Percentiles rank a stretch among this genome's conserved stretches.
phyloP scores from a whole-genome alignment of 2,113 vertebrate genomes.

The Callorhinus ursinus region DNA sequence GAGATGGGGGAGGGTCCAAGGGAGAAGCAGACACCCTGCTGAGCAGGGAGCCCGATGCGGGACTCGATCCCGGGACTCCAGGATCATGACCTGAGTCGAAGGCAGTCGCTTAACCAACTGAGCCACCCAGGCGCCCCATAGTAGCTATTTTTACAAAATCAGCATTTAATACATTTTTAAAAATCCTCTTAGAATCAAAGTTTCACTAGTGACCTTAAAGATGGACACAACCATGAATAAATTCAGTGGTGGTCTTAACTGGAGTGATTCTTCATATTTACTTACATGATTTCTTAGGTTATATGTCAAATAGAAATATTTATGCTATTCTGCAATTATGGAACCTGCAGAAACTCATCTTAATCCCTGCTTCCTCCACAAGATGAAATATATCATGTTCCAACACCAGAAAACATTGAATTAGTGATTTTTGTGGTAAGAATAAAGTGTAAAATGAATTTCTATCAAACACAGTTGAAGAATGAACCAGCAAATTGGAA shows the following conservation, averaged over 20 bases:
- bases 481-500: neutral
- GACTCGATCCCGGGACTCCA: too few species aligned
- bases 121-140: too few species aligned
- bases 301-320: neutral
- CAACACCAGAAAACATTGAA: neutral
- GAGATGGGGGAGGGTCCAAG: too few species aligned
- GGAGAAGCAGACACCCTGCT: too few species aligned
- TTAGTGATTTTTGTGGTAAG: neutral
- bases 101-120: too few species aligned
- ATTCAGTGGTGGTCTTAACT: neutral
- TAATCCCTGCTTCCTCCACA: neutral
- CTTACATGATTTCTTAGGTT: neutral
- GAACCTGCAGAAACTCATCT: neutral
- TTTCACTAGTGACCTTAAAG: neutral
- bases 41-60: too few species aligned
- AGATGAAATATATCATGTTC: neutral
- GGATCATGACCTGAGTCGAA: too few species aligned
- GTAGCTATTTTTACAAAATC: neutral
- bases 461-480: neutral
- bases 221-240: neutral
- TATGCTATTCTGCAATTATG: neutral
- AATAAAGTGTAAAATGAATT: neutral
- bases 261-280: neutral
- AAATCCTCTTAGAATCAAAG: neutral
- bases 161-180: neutral